Evolutionary conservation across 2,113 vertebrate species (phyloP).

Genomic region (Oreochromis tanganicae): DNA sequence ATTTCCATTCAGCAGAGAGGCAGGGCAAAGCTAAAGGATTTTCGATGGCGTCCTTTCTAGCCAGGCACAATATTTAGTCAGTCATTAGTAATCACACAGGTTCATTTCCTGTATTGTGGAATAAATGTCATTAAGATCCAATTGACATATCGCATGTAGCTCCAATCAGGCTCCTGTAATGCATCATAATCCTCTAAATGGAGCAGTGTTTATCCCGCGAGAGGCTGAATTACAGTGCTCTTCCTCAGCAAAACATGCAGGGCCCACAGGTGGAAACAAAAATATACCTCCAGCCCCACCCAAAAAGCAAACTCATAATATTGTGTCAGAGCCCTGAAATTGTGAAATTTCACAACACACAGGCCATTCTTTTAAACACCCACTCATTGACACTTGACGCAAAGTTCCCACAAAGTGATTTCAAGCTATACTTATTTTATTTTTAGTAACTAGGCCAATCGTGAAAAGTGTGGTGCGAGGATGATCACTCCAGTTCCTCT

Average conservation of each 20-base stretch:
- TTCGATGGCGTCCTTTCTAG: neutral
- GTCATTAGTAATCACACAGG: neutral
- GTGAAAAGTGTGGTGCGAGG: constrained; percentile 16
- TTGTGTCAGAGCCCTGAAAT: constrained; percentile 28
- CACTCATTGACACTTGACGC: neutral
- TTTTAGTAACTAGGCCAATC: constrained; percentile 45
- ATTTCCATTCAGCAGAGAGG: neutral
- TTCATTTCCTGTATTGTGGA: constrained; percentile 26
- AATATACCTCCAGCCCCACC: constrained; percentile 51
- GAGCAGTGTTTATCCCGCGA: constrained; percentile 5
- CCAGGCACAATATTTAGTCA: neutral
- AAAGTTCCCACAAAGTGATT: neutral
- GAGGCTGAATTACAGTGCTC: constrained; percentile 32
- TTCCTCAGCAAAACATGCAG: constrained; percentile 5
- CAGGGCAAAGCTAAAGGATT: neutral
- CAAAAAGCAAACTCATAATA: constrained; percentile 28
- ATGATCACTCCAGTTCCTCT: constrained; percentile 25
- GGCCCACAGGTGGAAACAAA: constrained; percentile 56
- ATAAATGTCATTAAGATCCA: neutral
- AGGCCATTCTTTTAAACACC: neutral
- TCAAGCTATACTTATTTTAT: constrained; percentile 17
- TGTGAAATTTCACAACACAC: constrained; percentile 25
- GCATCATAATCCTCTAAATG: constrained; percentile 34
- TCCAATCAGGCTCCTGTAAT: constrained; percentile 8
- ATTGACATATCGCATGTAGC: neutral